Percentiles rank a stretch among this genome's conserved stretches.
Evolutionary conservation across 2,888 invertebrate species (phyloP).

Genomic region (Netelia virgata): DNA sequence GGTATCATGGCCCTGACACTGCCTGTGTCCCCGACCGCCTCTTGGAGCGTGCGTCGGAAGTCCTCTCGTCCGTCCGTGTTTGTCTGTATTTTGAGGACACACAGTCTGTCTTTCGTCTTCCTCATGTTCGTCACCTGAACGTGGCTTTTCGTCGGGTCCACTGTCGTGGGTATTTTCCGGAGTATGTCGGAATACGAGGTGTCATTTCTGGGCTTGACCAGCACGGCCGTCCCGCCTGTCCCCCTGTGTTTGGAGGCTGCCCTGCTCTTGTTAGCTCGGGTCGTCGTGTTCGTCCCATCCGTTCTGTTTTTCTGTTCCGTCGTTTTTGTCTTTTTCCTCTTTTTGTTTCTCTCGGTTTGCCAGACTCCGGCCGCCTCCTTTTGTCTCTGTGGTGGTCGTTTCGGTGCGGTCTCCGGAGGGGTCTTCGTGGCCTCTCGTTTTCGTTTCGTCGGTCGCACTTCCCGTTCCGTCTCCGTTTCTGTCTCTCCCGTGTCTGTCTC

Average conservation of each 20-base stretch:
- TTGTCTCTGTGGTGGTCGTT: neutral
- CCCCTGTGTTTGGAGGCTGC: slow-evolving; percentile 5
- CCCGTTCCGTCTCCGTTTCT: slow-evolving; percentile 5
- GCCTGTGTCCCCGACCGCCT: slow-evolving; percentile 53
- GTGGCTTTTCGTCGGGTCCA: slow-evolving; percentile 41
- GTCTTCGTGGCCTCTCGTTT: no score
- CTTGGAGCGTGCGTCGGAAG: slow-evolving; percentile 34
- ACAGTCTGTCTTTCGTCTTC: slow-evolving; percentile 59
- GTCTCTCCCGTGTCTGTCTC: neutral
- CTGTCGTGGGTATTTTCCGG: slow-evolving; percentile 6
- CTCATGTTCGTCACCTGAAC: slow-evolving; percentile 50
- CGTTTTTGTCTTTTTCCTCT: neutral
- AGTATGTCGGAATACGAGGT: slow-evolving; percentile 53
- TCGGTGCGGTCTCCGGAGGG: no score
- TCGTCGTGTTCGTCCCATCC: slow-evolving; percentile 19
- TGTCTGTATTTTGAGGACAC: slow-evolving; percentile 50
- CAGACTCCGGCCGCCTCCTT: slow-evolving; percentile 38
- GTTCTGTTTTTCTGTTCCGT: neutral
- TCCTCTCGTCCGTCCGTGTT: slow-evolving; percentile 40
- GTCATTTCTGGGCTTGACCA: slow-evolving; percentile 49
- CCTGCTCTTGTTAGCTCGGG: slow-evolving; percentile 15
- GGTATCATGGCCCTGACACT: slow-evolving; percentile 38
- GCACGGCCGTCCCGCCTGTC: slow-evolving; percentile 36
- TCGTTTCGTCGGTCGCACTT: neutral
- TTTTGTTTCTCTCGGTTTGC: slow-evolving; percentile 20